Evolutionary conservation across 1,140 invertebrate genomes (phyloP), one percentile per base, ranked within the genome.

Genomic region (Panulirus ornatus): DNA sequence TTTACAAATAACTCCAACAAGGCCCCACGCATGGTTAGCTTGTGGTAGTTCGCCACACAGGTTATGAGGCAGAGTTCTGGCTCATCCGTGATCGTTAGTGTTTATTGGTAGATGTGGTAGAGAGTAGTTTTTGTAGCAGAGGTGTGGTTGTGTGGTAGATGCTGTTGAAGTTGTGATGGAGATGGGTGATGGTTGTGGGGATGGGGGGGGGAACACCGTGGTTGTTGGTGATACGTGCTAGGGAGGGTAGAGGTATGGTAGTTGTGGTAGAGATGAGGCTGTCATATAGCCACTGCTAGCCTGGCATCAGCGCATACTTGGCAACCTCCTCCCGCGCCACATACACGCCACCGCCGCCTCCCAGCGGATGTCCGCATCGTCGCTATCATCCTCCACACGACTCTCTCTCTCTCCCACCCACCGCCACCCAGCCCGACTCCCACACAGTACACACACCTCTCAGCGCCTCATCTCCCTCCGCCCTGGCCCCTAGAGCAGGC

Each of bases 301-400:
- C n/a, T 51, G 51, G 76, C 22, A 51, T 79, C 42, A 79, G 36
- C 76, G 51, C 19, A 79, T 51, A 79, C 76, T 79, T 79, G 76
- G 76, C 76, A 79, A 79, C 76, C 44, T 79, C n/a, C 73, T 76
- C 44, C 76, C 51, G n/a, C 76, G 42, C 76, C 14, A 27, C 76
- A 38, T 38, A 42, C 5, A 14, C 66, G 11, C 34, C 38, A 44
- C 73, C 73, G 27, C 73, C 73, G 3, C 71, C 71, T 42, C 73
- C 73, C 73, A 40, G 34, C 73, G 78, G 78, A 81, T 81, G 51
- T 81, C 51, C 51, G 78, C 51, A 58, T 54, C 44, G 78, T 30
- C 42, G n/a, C 78, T 44, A 51, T 58, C 44, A 34, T 51, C 78
- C 16, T 27, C 78, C 44, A 66, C 63, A 30, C 78, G 19, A n/a